Evolutionary conservation across 1,140 invertebrate species (phyloP), one percentile per base, ranked within the genome.

Genomic region (Pentalonia nigronervosa): DNA sequence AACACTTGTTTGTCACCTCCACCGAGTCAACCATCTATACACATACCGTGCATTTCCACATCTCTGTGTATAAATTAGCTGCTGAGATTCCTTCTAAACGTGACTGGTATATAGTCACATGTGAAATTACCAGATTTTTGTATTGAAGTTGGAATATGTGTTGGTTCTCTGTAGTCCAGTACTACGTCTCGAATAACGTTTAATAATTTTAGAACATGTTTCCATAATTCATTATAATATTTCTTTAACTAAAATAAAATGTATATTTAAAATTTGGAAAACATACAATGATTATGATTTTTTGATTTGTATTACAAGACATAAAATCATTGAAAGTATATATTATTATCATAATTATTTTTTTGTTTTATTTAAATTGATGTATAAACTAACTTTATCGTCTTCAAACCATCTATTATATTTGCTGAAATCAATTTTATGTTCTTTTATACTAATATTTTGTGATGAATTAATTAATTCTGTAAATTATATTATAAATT

Each of bases 181-280:
- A 93, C 11, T 50, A 93, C 91, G 84, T 93, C 86, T 36, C 91
- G 81, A 53, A 93, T 56, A 50, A 93, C 56, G 25, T 93, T 93
- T 86, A 93, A 86, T 53, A 93, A 56, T 14, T 93, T 93, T 7
- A 93, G 25, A 83, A 93, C 91, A 17, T 93, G 91, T 53, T 81
- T 93, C 91, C 91, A 93, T 95, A 90, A 45, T 94, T 94, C 76
- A 67, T 94, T 88, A 41, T 41, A 94, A 36, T 94, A 60, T 81
- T 90, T 90, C 53, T 67, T 93, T 36, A 94, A 34, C 89, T 76
- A 53, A n/a, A 84, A 67, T 34, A 93, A 84, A 93, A 91, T 36
- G 11, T 86, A 47, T 45, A 4, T 2, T 45, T 84, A 11, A 84
- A 45, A 41, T 45, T 84, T 45, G 23, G 25, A 30, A 41, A 86